Percentiles rank a stretch among this genome's conserved stretches.
These are phyloP conservation scores for Trinorchestia longiramus DNA, from an alignment of 1,140 invertebrate genomes.

Conservation along the genomic window DNA sequence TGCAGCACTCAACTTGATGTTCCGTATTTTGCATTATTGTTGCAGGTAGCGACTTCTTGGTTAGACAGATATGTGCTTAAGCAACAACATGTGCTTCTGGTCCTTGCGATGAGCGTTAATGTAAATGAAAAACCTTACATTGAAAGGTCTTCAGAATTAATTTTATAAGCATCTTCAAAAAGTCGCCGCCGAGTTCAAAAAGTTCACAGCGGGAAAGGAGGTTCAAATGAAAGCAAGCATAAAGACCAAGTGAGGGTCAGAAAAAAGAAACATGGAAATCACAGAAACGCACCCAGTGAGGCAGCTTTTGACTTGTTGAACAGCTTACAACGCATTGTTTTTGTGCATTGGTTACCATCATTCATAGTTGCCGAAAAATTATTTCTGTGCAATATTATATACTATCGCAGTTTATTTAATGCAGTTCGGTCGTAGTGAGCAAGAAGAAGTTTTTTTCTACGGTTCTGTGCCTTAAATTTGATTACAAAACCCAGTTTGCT, in stretches of 20 bases:
- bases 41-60: no score
- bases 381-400: not conserved
- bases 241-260: not conserved
- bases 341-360: not conserved
- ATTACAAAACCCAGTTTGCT: not conserved
- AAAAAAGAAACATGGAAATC: not conserved
- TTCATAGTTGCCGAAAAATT: not conserved
- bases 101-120: no score
- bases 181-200: no score
- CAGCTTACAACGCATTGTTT: not conserved
- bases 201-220: no score
- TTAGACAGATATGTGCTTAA: no score
- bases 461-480: conserved; percentile 41
- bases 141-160: no score
- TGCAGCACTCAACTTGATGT: no score
- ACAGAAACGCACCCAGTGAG: no score
- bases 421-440: not conserved
- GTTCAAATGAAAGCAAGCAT: not conserved
- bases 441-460: not conserved
- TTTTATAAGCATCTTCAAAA: no score
- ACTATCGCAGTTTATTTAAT: not conserved
- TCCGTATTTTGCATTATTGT: no score
- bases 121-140: no score
- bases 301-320: not conserved
- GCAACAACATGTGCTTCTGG: no score